Evolutionary conservation across 2,113 vertebrate genomes (phyloP).

Genomic region (Engraulis encrasicolus): DNA sequence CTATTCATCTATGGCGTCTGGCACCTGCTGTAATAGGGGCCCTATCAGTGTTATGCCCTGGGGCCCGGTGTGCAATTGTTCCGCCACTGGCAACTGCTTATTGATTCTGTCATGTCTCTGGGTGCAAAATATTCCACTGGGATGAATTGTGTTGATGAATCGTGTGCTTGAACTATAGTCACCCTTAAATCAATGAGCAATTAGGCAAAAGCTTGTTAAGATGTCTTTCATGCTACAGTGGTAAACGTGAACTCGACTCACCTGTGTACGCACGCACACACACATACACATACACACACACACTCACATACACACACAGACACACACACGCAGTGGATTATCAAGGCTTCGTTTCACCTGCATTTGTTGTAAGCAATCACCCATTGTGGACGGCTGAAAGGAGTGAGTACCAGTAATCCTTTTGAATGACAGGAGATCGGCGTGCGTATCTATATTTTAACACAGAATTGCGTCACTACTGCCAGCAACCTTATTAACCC

Average conservation of each 20-base stretch:
- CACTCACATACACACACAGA: not conserved
- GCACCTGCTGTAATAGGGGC: no score
- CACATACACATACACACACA: not conserved
- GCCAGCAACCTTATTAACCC: not conserved
- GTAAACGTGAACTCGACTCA: constrained; percentile 5
- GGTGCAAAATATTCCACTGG: not conserved
- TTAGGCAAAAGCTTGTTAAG: constrained; percentile 12
- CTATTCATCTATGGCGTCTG: no score
- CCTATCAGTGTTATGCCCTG: no score
- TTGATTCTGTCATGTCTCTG: not conserved
- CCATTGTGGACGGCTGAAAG: not conserved
- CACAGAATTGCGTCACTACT: not conserved
- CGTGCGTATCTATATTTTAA: not conserved
- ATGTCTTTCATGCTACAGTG: not conserved
- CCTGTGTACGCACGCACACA: not conserved
- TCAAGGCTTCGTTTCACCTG: not conserved
- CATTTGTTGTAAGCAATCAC: not conserved
- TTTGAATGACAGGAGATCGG: constrained; percentile 1
- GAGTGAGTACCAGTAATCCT: not conserved
- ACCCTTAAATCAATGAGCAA: constrained; percentile 9
- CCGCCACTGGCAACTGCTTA: no score
- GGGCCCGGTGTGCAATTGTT: no score
- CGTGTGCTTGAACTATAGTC: not conserved
- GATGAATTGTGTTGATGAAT: not conserved
- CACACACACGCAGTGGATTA: constrained; percentile 1